Percentiles rank a stretch among this genome's conserved stretches.
These are phyloP conservation scores for Sander vitreus DNA, from an alignment of 2,113 vertebrate species.

Conservation along the genomic window DNA sequence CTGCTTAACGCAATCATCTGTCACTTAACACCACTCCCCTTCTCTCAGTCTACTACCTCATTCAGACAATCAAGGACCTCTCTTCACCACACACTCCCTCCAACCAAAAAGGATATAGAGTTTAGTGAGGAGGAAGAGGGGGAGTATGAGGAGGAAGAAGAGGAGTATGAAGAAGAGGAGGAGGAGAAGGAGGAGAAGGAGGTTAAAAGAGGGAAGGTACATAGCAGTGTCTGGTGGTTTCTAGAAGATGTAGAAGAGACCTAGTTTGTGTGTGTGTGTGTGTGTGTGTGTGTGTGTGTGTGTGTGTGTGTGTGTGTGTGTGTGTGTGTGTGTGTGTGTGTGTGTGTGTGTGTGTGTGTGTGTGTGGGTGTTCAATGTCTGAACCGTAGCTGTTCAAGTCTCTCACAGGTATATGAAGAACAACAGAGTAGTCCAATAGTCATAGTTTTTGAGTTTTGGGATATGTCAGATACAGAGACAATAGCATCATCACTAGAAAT, in stretches of 20 bases:
- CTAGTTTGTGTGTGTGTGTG: conserved; percentile 39
- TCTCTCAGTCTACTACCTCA: conserved; percentile 73
- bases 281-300: conserved; percentile 34
- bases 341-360: conserved; percentile 36
- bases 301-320: conserved; percentile 35
- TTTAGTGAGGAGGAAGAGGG: conserved; percentile 68
- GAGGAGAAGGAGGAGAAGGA: conserved; percentile 43
- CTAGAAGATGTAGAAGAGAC: conserved; percentile 44
- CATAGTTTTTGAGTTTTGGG: background rate
- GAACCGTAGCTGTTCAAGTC: background rate
- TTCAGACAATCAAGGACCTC: conserved; percentile 66
- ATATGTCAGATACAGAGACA: background rate
- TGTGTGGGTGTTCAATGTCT: conserved; percentile 12
- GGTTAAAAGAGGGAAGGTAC: conserved; percentile 77
- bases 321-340: conserved; percentile 34
- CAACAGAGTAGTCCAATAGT: background rate
- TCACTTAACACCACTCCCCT: conserved; percentile 63
- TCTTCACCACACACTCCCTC: conserved; percentile 40
- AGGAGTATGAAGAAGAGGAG: conserved; percentile 60
- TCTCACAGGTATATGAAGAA: background rate
- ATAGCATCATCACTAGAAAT: conserved; percentile 5
- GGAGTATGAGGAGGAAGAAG: conserved; percentile 50
- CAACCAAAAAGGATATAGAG: conserved; percentile 52
- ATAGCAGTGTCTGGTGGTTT: conserved; percentile 57
- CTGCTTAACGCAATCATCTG: conserved; percentile 46